A percentile compares a stretch with the other conserved stretches of the same genome.
phyloP scores from a whole-genome alignment of 1,140 invertebrate genomes.

The Galendromus occidentalis region DNA sequence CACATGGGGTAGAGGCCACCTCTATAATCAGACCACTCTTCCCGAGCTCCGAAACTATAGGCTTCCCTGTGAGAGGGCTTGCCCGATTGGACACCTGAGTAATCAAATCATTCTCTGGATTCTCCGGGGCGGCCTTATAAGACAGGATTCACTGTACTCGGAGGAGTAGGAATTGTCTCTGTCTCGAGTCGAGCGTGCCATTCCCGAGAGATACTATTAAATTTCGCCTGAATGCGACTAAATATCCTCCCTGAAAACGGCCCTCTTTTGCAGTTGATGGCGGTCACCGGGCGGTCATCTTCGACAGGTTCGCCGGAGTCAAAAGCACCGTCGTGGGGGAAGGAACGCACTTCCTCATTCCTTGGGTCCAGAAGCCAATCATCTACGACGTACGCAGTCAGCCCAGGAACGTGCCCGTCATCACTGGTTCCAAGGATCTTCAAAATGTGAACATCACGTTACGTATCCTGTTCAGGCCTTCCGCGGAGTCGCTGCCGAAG shows the following conservation, averaged over 20 bases:
- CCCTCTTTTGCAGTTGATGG: constrained; percentile 68
- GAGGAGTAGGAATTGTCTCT: no score
- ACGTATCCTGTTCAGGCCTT: constrained; percentile 84
- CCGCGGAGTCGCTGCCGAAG: constrained; percentile 59
- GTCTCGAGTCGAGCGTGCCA: no score
- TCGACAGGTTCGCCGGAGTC: constrained; percentile 90
- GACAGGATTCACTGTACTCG: background rate
- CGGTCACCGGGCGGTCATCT: constrained; percentile 93
- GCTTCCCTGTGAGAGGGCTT: no score
- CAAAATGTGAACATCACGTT: constrained; percentile 99
- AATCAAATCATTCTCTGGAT: no score
- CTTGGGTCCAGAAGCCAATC: constrained; percentile 92
- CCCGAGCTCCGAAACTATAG: no score
- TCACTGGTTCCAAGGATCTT: constrained; percentile 98
- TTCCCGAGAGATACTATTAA: no score
- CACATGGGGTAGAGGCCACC: background rate
- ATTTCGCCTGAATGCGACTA: no score
- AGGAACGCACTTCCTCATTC: constrained; percentile 97
- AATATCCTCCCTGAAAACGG: no score
- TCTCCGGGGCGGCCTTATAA: no score
- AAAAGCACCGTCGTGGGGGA: constrained; percentile 81
- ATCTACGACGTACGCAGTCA: constrained; percentile 91
- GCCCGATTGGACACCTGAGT: no score
- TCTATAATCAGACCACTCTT: no score
- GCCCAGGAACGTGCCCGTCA: constrained; percentile 84